Base-by-base conservation (phyloP, 2,113 vertebrate species). In the Lampris incognitus region DNA sequence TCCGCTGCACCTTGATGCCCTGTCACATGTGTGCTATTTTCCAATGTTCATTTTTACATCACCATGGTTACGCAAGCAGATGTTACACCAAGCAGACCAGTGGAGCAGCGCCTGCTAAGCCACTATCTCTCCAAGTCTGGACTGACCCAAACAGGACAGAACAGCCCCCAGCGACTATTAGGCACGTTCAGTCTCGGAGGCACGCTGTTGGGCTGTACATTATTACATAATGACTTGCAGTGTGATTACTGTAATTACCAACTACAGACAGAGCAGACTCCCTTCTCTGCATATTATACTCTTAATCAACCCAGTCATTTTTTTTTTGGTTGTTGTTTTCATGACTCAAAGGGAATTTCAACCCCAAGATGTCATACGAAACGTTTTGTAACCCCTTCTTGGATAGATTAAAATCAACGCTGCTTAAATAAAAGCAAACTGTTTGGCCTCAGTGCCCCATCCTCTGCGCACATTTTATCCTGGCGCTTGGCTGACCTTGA, bases 261-360 rank as follows among this genome's bases (percentile, higher is more conserved):
- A 59, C 51, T 38, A 13, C 37, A 74, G 38, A 75, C 63, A 55
- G 51, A 54, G 13, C 11, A 54, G 51, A 10, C n/a, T 4, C 24
- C 24, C 67, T 56, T 38, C 42, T 49, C 10, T 61, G 46, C 74
- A 65, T 75, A 81, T 83, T 72, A 76, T 83, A 81, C 71, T 58
- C 64, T 40, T 67, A 55, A 81, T 76, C 80, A 68, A 3, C 40
- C 56, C n/a, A 36, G 36, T 42, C 4, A 13, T 37, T 1, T 2
- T 55, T 11, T 13, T 40, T 11, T 42, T 24, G 24, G 24, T 24
- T 24, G 24, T 24, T 24, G 24, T 24, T 24, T 7, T 5, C 44
- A 63, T 52, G 40, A 66, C 69, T 48, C 10, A 9, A 39, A 41
- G 55, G 46, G 6, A 5, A 46, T 46, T 63, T 68, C 1, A 68